phyloP scores from a whole-genome alignment of 2,888 invertebrate species.

The Ashinkailepas kermadecensis region DNA sequence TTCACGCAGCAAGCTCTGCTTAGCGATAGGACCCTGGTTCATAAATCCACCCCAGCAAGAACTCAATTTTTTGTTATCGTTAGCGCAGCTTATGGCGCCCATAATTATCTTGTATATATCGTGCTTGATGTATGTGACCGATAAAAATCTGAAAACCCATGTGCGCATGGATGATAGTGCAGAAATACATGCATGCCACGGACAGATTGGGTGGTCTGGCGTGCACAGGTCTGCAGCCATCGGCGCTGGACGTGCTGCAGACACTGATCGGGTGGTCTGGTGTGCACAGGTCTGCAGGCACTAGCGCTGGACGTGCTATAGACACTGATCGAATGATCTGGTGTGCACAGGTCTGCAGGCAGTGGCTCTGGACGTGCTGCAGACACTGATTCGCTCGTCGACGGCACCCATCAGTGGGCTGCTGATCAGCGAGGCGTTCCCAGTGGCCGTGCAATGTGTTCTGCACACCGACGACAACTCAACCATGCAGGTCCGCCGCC shows the following conservation, averaged over 20 bases:
- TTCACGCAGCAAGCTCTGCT: too few species aligned
- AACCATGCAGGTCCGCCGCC: conserved; percentile 48
- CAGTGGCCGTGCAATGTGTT: conserved; percentile 56
- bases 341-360: conserved; percentile 41
- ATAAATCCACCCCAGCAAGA: too few species aligned
- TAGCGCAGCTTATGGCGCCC: too few species aligned
- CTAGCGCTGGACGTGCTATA: conserved; percentile 56
- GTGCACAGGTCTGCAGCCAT: conserved; percentile 42
- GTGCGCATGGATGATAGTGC: too few species aligned
- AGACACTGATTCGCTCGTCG: conserved; percentile 56
- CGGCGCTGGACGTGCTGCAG: conserved; percentile 55
- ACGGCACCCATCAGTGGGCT: conserved; percentile 51
- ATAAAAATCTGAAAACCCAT: too few species aligned
- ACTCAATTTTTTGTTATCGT: too few species aligned
- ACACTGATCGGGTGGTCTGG: neutral
- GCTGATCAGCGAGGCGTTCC: conserved; percentile 57
- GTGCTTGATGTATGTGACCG: too few species aligned
- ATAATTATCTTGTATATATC: too few species aligned
- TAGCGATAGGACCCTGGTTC: too few species aligned
- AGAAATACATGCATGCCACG: neutral
- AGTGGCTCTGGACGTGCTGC: conserved; percentile 57
- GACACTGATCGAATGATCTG: neutral
- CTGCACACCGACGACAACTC: conserved; percentile 57
- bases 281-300: conserved; percentile 41
- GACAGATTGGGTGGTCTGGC: neutral